Conservation (phyloP, 2,888 invertebrate genomes). For the Perithous albicinctus region DNA sequence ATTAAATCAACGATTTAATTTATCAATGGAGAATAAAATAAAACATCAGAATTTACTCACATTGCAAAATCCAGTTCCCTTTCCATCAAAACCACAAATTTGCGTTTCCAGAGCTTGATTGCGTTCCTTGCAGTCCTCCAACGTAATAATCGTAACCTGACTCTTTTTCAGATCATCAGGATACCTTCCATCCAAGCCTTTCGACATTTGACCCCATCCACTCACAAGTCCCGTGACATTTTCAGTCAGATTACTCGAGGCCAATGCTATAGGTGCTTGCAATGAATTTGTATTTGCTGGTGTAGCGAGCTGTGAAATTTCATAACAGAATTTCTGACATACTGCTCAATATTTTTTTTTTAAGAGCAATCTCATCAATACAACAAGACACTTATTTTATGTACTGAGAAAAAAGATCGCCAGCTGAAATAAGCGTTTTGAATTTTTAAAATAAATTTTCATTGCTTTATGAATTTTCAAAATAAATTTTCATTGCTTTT, state of each 20-base stretch:
- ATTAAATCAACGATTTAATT: no score
- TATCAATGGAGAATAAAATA: no score
- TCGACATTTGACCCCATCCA: constrained; percentile 66
- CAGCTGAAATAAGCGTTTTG: no score
- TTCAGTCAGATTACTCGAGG: constrained; percentile 52
- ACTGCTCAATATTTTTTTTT: no score
- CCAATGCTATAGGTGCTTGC: constrained; percentile 65
- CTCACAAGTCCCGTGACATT: constrained; percentile 57
- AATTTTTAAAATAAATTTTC: no score
- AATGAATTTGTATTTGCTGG: constrained; percentile 41
- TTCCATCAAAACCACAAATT: constrained; percentile 64
- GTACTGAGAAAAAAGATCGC: no score
- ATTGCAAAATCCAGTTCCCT: constrained; percentile 63
- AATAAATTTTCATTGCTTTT: no score
- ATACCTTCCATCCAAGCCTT: constrained; percentile 18
- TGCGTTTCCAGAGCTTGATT: constrained; percentile 59
- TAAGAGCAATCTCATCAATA: no score
- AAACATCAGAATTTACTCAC: constrained; percentile 57
- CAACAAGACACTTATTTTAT: no score
- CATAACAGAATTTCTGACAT: not conserved
- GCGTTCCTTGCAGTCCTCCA: constrained; percentile 54
- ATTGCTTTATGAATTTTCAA: no score
- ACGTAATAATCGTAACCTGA: constrained; percentile 61
- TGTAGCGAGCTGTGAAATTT: constrained; percentile 55
- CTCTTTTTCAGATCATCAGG: constrained; percentile 59